Conservation (phyloP, 1,140 invertebrate species). For the Zaprionus davidi region DNA sequence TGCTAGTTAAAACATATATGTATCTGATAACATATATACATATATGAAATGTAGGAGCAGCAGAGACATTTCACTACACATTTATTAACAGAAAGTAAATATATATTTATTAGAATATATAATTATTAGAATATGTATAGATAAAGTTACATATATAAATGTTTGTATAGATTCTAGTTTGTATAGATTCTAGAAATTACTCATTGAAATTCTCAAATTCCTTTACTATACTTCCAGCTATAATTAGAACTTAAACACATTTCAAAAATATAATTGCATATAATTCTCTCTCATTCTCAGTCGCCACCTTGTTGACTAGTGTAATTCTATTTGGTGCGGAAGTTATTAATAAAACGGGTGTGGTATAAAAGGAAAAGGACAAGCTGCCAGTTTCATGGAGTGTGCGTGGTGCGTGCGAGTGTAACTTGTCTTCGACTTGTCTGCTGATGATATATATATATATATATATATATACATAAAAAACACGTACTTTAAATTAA, state of each 20-base stretch:
- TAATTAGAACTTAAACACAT: background rate
- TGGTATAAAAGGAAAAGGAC: slow-evolving; percentile 29
- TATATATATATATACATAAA: background rate
- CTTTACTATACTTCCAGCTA: background rate
- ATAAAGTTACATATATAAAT: no score
- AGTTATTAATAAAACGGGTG: slow-evolving; percentile 70
- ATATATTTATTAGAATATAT: no score
- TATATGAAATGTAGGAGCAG: background rate
- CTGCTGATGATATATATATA: slow-evolving; percentile 1
- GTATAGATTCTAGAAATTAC: background rate
- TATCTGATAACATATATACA: background rate
- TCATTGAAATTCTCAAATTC: background rate
- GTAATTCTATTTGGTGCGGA: slow-evolving; percentile 69
- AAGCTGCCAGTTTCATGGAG: slow-evolving; percentile 20
- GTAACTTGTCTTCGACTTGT: slow-evolving; percentile 18
- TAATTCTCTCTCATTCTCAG: background rate
- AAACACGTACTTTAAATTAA: slow-evolving; percentile 53
- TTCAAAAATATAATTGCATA: background rate
- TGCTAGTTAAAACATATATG: background rate
- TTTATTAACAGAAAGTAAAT: no score
- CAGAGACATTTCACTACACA: background rate
- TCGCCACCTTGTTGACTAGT: background rate
- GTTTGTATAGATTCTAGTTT: background rate
- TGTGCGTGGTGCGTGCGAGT: background rate
- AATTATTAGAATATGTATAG: no score